Evolutionary conservation across 2,797 vertebrate genomes (phyloP), one percentile per base, ranked within the genome.

Genomic region (Sarcoramphus papa): DNA sequence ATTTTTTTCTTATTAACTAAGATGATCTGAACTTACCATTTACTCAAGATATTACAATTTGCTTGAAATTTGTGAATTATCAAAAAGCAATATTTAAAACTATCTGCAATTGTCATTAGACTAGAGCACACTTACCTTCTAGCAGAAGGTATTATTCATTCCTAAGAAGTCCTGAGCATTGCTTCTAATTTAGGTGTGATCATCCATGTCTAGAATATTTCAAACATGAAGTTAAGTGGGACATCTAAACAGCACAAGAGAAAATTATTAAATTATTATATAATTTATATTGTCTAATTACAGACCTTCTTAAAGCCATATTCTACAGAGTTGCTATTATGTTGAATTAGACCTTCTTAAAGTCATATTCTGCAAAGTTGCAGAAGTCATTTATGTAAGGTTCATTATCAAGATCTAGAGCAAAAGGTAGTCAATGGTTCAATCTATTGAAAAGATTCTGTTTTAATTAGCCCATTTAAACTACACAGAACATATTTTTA

Each of bases 111-210:
- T 53, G 13, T 12, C 25, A 50, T 76, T 30, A 60, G 2, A 14
- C 3, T 9, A 51, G 12, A 72, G 28, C n/a, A 59, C 31, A 62
- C 95, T 88, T 79, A 96, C 96, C 65, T 90, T 88, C n/a, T 24
- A 65, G 18, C 5, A 70, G 67, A 90, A 84, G 74, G 10, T 7
- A 37, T 48, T 78, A 14, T 33, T 73, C 21, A 9, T 23, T 80
- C 33, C 4, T 7, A 60, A 19, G 12, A 68, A 77, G 43, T 56
- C 17, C 24, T 10, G 6, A 90, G 64, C 14, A 25, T 10, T 83
- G 80, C 45, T 77, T 92, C 14, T 12, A 22, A 31, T 60, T 72
- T 40, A 87, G 53, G 30, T 63, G 23, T 23, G 30, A 43, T 45
- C 31, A 72, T 19, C 48, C 72, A 54, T 4, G 6, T 51, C 22